These are phyloP conservation scores for Lagopus muta DNA, from an alignment of 2,113 vertebrate genomes.

Conservation along the genomic window DNA sequence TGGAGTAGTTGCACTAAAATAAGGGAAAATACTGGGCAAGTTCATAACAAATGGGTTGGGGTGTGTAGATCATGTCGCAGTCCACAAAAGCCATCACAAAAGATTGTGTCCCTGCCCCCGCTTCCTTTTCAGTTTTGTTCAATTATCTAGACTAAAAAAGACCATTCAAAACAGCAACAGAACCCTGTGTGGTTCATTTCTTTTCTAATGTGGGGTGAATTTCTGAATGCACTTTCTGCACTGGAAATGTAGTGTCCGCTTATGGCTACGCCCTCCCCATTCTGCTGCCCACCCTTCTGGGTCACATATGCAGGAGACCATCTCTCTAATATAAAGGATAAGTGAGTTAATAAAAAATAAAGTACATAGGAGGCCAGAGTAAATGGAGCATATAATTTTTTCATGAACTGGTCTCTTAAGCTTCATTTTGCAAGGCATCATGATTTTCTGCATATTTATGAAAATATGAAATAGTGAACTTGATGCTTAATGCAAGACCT, in stretches of 20 bases:
- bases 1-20: neutral
- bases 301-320: neutral
- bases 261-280: neutral
- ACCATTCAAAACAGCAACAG: neutral
- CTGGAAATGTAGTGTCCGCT: neutral
- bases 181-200: neutral
- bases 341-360: constrained; percentile 67
- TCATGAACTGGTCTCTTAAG: constrained; percentile 63
- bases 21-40: neutral
- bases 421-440: constrained; percentile 64
- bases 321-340: constrained; percentile 47
- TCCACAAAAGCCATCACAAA: neutral
- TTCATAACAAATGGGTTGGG: neutral
- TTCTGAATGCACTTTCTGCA: neutral
- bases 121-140: neutral
- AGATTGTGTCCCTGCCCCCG: neutral
- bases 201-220: constrained; percentile 19
- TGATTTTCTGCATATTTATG: constrained; percentile 65
- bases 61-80: neutral
- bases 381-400: constrained; percentile 73
- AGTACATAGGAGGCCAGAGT: constrained; percentile 49
- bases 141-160: neutral
- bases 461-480: constrained; percentile 33
- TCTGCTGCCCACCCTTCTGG: constrained; percentile 12
- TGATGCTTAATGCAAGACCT: constrained; percentile 5